A percentile compares a stretch with the other conserved stretches of the same genome.
These are phyloP conservation scores for Synanthedon vespiformis DNA, from an alignment of 2,888 invertebrate genomes.

Conservation along the genomic window DNA sequence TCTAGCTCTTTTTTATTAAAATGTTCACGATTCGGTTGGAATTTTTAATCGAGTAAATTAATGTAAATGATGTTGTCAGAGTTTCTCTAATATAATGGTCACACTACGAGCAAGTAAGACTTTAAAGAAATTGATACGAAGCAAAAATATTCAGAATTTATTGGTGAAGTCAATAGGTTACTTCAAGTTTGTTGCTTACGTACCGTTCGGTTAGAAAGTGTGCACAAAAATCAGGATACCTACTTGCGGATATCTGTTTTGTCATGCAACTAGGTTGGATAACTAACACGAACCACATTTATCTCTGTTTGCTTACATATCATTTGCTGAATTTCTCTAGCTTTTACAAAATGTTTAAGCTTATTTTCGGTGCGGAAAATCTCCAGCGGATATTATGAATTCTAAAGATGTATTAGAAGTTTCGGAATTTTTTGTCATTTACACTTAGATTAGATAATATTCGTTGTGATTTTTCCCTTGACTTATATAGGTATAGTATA, in stretches of 20 bases:
- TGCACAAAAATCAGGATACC: conserved; percentile 18
- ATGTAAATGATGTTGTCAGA: conserved; percentile 24
- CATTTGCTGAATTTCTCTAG: background rate
- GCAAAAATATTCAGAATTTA: conserved; percentile 16
- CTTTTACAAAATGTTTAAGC: too few relatives aligned
- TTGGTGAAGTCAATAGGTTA: conserved; percentile 16
- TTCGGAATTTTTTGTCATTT: too few relatives aligned
- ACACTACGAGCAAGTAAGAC: conserved; percentile 11
- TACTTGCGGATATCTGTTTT: conserved; percentile 1
- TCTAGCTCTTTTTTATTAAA: conserved; percentile 12
- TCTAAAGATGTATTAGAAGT: too few relatives aligned
- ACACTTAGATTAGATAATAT: too few relatives aligned
- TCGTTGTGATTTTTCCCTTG: too few relatives aligned
- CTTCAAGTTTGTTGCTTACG: conserved; percentile 9
- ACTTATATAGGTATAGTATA: too few relatives aligned
- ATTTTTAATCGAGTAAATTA: conserved; percentile 10
- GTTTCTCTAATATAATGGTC: conserved; percentile 12
- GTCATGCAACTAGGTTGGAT: background rate
- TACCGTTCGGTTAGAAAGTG: conserved; percentile 15
- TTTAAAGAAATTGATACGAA: conserved; percentile 14
- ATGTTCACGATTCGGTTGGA: conserved; percentile 25
- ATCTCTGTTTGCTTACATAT: background rate
- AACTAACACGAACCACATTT: background rate
- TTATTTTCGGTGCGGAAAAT: too few relatives aligned
- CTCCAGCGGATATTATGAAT: too few relatives aligned